phyloP scores from a whole-genome alignment of 1,140 invertebrate species.

The Drosophila busckii region DNA sequence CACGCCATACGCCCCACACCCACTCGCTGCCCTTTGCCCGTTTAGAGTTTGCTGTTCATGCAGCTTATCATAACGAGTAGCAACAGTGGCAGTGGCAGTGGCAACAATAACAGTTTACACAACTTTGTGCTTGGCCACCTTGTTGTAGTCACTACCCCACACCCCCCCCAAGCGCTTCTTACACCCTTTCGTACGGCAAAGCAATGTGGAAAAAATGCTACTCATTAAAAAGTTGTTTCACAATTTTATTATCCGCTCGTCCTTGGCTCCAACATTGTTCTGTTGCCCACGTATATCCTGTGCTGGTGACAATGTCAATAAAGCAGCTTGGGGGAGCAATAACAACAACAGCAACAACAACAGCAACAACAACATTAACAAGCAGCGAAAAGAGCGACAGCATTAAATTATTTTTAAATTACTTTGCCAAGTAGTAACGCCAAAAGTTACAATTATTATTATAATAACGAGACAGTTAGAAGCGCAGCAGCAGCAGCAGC shows the following conservation, averaged over 20 bases:
- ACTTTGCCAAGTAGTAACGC: conserved; percentile 56
- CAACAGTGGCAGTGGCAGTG: conserved; percentile 5
- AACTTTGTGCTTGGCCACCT: too few species aligned
- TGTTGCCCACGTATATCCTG: too few species aligned
- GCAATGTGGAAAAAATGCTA: conserved; percentile 72
- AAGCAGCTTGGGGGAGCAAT: conserved; percentile 54
- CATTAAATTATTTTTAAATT: conserved; percentile 71
- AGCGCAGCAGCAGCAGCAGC: neutral
- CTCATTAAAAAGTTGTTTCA: conserved; percentile 73
- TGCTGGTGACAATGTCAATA: conserved; percentile 70
- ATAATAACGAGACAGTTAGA: conserved; percentile 20
- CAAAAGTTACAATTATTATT: conserved; percentile 46
- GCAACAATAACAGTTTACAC: conserved; percentile 14
- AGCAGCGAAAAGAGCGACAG: too few species aligned
- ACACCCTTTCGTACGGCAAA: conserved; percentile 15
- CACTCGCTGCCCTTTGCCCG: neutral
- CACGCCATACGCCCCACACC: too few species aligned
- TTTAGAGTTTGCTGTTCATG: neutral
- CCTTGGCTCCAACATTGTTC: too few species aligned
- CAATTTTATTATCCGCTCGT: conserved; percentile 67
- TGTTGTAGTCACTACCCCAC: too few species aligned
- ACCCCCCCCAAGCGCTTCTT: too few species aligned
- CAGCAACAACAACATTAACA: conserved; percentile 8
- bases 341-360: neutral
- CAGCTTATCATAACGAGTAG: conserved; percentile 2